Percentiles rank a stretch among this genome's conserved stretches.
phyloP scores from a whole-genome alignment of 2,113 vertebrate genomes.

The Limnothrissa miodon region DNA sequence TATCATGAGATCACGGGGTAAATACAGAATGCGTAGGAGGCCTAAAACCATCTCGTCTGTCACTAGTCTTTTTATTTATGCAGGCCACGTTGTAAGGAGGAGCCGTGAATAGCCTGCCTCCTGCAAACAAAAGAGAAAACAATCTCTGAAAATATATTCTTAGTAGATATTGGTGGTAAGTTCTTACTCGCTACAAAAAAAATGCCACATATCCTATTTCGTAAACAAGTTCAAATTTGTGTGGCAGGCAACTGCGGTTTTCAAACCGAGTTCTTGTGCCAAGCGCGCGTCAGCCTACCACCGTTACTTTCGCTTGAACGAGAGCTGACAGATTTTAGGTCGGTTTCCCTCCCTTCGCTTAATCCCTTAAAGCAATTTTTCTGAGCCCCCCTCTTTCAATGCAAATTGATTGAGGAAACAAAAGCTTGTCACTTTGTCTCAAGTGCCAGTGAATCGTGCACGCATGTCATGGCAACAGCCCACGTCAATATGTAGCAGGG shows the following conservation, averaged over 20 bases:
- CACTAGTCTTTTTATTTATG: background rate
- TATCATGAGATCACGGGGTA: background rate
- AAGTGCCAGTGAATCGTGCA: background rate
- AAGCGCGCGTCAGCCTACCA: background rate
- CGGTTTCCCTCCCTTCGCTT: background rate
- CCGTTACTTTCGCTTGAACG: background rate
- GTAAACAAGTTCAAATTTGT: background rate
- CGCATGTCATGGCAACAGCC: slow-evolving; percentile 2
- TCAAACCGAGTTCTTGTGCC: background rate
- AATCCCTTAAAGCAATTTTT: background rate
- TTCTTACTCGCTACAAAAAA: background rate
- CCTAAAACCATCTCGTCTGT: too few species aligned
- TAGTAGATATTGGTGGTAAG: background rate
- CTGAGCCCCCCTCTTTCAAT: background rate
- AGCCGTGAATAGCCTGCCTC: background rate
- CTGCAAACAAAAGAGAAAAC: background rate
- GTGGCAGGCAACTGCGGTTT: background rate
- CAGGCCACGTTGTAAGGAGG: background rate
- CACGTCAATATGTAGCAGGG: background rate
- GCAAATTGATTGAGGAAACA: background rate
- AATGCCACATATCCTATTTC: background rate
- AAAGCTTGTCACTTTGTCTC: slow-evolving; percentile 2
- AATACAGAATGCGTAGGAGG: background rate
- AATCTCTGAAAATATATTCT: background rate
- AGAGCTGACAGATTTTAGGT: background rate